Evolutionary conservation across 2,797 vertebrate genomes (phyloP).

Genomic region (Notolabrus celidotus): DNA sequence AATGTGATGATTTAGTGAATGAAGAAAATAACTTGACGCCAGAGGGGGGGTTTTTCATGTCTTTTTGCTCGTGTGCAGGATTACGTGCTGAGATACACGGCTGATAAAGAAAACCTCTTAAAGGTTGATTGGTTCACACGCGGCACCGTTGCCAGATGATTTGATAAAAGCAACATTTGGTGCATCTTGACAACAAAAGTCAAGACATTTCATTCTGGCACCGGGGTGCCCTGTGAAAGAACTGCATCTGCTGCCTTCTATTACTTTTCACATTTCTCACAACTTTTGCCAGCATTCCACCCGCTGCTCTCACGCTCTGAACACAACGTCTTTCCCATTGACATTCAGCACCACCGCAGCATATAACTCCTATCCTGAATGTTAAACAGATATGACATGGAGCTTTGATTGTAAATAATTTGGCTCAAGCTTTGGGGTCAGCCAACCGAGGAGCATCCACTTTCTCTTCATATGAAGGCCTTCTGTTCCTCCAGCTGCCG

Average conservation of each 20-base stretch:
- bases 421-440: slow-evolving; percentile 78
- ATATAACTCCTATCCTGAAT: slow-evolving; percentile 75
- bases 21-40: slow-evolving; percentile 21
- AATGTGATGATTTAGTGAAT: slow-evolving; percentile 41
- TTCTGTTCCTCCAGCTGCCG: slow-evolving; percentile 85
- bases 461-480: slow-evolving; percentile 78
- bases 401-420: slow-evolving; percentile 85
- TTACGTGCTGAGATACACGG: slow-evolving; percentile 29
- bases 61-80: slow-evolving; percentile 18
- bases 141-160: slow-evolving; percentile 34
- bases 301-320: slow-evolving; percentile 29
- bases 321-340: slow-evolving; percentile 66
- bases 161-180: slow-evolving; percentile 70
- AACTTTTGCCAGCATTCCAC: slow-evolving; percentile 49
- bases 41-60: neutral
- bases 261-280: slow-evolving; percentile 61
- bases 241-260: slow-evolving; percentile 70
- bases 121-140: slow-evolving; percentile 51
- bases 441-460: slow-evolving; percentile 68
- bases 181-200: slow-evolving; percentile 77
- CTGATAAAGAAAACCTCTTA: slow-evolving; percentile 37
- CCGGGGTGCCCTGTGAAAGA: slow-evolving; percentile 49
- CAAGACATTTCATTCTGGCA: slow-evolving; percentile 65
- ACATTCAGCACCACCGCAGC: slow-evolving; percentile 73
- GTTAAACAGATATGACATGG: slow-evolving; percentile 82